Evolutionary conservation across 2,888 invertebrate genomes (phyloP), one percentile per base, ranked within the genome.

Genomic region (Anodontia alba): DNA sequence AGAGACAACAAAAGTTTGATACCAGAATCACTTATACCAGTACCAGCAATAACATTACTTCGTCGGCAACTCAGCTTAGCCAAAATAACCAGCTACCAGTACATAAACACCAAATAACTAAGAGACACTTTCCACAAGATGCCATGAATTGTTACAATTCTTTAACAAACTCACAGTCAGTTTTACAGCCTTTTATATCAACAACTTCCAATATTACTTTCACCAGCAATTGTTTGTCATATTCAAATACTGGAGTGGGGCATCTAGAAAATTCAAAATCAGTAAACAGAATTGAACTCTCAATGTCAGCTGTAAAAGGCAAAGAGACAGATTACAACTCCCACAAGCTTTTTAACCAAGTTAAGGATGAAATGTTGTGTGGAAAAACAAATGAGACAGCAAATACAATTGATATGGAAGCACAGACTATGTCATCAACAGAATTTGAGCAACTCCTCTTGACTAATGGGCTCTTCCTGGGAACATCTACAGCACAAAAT

Each of bases 361-460:
- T 62, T 12, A 31, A 33, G 12, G 62, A 62, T 62, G 20, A 17
- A 3, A 5, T 62, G 62, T 17, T 62, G 1, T 12, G 62, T 62
- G 33, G 33, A 12, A 62, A 33, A 62, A 10, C 31, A 33, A 62
- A 33, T 62, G 62, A 62, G 10, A 33, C 20, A n/a, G 2, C 17
- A 2, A 62, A 62, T 17, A 62, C 62, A 31, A 62, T 62, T 33
- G 62, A 86, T 43, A 85, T 70, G 15, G 78, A 81, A 42, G 86
- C 79, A 15, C 84, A 87, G 68, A 75, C 87, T n/a, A 80, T 87
- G 83, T 84, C 85, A 15, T 81, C 86, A 23, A 68, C 80, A 23
- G 87, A 87, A 49, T 81, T 87, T 74, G 81, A 86, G 26, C 68
- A 51, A 0, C 72, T 88, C 7, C 80, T 87, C 12, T 80, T 77